These are phyloP conservation scores for Thysanoteuthis rhombus DNA, from an alignment of 2,888 invertebrate genomes.

Conservation along the genomic window DNA sequence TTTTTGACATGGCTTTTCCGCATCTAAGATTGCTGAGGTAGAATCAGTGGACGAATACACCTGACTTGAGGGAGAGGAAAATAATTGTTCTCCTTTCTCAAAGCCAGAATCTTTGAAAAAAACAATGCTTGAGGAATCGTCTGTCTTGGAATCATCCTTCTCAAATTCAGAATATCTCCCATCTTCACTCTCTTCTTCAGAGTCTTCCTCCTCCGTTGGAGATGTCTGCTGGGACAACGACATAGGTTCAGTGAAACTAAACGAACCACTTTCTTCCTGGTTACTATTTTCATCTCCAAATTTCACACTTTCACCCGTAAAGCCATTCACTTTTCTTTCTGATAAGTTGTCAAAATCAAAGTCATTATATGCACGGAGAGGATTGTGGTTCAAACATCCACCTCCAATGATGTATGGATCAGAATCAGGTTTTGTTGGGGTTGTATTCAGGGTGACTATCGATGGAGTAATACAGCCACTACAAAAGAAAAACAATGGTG, in stretches of 20 bases:
- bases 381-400: slow-evolving; percentile 1
- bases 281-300: slow-evolving; percentile 17
- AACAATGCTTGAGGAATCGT: slow-evolving; percentile 70
- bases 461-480: slow-evolving; percentile 46
- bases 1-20: background rate
- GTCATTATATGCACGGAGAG: background rate
- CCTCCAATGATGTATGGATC: background rate
- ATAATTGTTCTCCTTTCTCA: slow-evolving; percentile 47
- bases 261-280: slow-evolving; percentile 42
- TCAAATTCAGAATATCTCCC: background rate
- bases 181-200: background rate
- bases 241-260: slow-evolving; percentile 33
- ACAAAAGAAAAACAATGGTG: slow-evolving; percentile 32
- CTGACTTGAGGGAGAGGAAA: background rate
- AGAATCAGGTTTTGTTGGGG: background rate
- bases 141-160: background rate
- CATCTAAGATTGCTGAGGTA: background rate
- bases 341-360: background rate
- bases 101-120: slow-evolving; percentile 70
- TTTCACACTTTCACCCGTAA: background rate
- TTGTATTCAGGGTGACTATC: slow-evolving; percentile 36
- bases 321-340: background rate
- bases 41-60: background rate
- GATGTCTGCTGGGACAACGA: background rate
- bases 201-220: background rate